phyloP scores from a whole-genome alignment of 2,888 invertebrate genomes.

The Rotaria sp. region DNA sequence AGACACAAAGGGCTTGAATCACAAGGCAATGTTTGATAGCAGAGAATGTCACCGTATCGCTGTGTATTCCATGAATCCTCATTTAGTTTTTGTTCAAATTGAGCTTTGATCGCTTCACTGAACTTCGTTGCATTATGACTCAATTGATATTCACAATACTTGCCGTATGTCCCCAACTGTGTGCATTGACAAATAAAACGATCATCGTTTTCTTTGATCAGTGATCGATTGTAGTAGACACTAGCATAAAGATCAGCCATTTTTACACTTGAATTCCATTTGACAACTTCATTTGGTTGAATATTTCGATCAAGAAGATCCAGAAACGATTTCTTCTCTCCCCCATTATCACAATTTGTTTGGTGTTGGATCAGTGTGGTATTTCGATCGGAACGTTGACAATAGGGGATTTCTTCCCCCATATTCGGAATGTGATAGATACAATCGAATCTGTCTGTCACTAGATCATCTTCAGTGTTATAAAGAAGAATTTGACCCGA shows the following conservation, averaged over 20 bases:
- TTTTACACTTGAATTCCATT: neutral
- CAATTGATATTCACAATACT: conserved; percentile 6
- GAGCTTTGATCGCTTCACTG: neutral
- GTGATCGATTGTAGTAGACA: neutral
- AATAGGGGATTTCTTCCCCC: neutral
- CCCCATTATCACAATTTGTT: neutral
- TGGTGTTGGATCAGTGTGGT: neutral
- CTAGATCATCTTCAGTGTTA: too few relatives aligned
- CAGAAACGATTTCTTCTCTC: neutral
- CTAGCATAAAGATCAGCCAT: neutral
- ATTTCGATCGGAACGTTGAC: neutral
- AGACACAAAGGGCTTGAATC: neutral
- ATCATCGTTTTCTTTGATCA: neutral
- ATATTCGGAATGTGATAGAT: neutral
- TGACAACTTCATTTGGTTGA: neutral
- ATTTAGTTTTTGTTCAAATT: neutral
- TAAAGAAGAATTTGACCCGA: too few relatives aligned
- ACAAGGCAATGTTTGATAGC: neutral
- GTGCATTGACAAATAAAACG: neutral
- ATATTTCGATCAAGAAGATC: neutral
- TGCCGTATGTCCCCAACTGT: neutral
- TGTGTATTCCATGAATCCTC: neutral
- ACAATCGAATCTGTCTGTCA: neutral
- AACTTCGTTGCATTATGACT: neutral
- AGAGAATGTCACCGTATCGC: neutral